Evolutionary conservation across 2,113 vertebrate genomes (phyloP), one percentile per base, ranked within the genome.

Genomic region (Gnathochromis pfefferi): DNA sequence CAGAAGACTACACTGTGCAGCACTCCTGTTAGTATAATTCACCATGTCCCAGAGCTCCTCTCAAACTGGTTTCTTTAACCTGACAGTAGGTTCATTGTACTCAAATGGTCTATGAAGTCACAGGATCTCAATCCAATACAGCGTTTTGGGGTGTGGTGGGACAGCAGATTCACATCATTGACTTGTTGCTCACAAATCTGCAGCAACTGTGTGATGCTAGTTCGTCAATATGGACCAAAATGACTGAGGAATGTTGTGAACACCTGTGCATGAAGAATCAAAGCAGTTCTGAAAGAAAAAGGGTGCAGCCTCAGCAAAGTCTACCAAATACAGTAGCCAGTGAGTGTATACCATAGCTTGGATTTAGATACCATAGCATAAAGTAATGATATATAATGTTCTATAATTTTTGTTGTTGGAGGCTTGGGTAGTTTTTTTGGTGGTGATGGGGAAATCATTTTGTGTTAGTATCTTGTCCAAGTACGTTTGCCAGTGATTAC

Each of bases 141-240:
- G 63, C 1, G 0, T 13, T 68, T 68, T 68, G 63, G 63, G 33
- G 0, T 0, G 33, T 6, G 33, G 19, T 68, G 63, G 35, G n/a
- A 14, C 63, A 40, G 1, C 1, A 40, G 63, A 21, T 40, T 68
- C 19, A 38, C 63, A 60, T 40, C 11, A 40, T 38, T 8, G 33
- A 68, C 35, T 21, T 68, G 1, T 38, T 38, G 33, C 1, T 38
- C 19, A 40, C 33, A 3, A 68, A 68, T 68, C 7, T 38, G 35
- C 35, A 68, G 35, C 63, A 40, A 40, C 19, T 14, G 33, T 21
- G 19, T 68, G 63, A 68, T 68, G 35, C 11, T 40, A 38, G 19
- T 1, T 21, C 1, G 2, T 5, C 19, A 21, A 0, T 35, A 38
- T 68, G 3, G 63, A 23, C 11, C n/a, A 68, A 1, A 68, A 21